A percentile compares a stretch with the other conserved stretches of the same genome.
These are phyloP conservation scores for Coreius guichenoti DNA, from an alignment of 2,797 vertebrate species.

Conservation along the genomic window DNA sequence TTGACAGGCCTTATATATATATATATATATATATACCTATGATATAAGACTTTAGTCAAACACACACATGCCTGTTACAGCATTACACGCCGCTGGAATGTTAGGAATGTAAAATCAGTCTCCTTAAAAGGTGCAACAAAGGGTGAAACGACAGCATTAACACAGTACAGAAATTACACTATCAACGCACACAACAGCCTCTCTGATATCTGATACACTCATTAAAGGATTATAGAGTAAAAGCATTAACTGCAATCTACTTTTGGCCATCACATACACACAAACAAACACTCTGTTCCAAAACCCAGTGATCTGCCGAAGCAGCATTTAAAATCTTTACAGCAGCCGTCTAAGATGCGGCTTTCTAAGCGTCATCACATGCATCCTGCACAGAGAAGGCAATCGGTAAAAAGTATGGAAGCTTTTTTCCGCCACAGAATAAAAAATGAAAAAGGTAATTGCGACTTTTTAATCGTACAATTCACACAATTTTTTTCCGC, in stretches of 20 bases:
- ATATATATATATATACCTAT: no score
- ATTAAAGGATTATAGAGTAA: neutral
- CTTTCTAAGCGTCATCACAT: neutral
- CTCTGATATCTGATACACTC: neutral
- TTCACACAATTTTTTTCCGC: no score
- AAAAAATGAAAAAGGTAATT: no score
- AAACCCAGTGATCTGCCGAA: neutral
- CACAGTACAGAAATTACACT: constrained; percentile 9
- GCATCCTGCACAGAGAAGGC: neutral
- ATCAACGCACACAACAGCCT: neutral
- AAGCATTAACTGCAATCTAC: neutral
- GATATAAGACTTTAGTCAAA: neutral
- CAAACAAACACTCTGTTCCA: neutral
- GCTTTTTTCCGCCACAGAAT: no score
- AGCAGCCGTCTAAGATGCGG: neutral
- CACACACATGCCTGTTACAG: neutral
- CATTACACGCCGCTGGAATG: neutral
- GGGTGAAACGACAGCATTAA: constrained; percentile 23
- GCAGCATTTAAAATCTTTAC: neutral
- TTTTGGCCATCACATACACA: neutral
- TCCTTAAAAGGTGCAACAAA: neutral
- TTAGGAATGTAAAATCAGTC: neutral
- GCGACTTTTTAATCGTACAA: no score
- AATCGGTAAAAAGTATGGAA: neutral
- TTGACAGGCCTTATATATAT: no score